Evolutionary conservation across 2,888 invertebrate species (phyloP).

Genomic region (Megaustenia siamemsis): DNA sequence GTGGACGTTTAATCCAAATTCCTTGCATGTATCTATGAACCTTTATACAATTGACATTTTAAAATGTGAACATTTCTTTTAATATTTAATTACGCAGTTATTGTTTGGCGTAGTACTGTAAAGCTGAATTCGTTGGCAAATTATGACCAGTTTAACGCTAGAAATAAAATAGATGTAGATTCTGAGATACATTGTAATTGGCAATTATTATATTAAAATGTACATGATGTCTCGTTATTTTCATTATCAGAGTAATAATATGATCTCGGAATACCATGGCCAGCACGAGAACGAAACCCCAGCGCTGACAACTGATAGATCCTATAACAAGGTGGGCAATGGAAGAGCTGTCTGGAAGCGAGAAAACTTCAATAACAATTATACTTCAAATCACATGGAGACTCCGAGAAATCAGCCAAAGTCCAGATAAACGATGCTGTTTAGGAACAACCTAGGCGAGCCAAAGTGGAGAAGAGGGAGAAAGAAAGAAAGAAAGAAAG

Average conservation of each 20-base stretch:
- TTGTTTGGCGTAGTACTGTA: too few relatives aligned
- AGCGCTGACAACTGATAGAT: neutral
- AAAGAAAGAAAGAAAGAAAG: neutral
- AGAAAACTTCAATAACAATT: neutral
- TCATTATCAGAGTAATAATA: slow-evolving; percentile 48
- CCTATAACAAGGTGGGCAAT: neutral
- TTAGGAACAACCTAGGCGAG: neutral
- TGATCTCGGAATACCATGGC: slow-evolving; percentile 47
- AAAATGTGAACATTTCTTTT: too few relatives aligned
- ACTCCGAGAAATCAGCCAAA: neutral
- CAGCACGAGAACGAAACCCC: slow-evolving; percentile 14
- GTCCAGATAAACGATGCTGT: neutral
- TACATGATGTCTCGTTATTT: too few relatives aligned
- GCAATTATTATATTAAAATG: too few relatives aligned
- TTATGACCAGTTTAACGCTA: too few relatives aligned
- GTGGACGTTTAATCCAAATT: too few relatives aligned
- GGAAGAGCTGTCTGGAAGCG: neutral
- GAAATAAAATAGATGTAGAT: too few relatives aligned
- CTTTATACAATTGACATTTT: too few relatives aligned
- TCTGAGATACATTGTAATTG: too few relatives aligned
- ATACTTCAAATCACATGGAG: neutral
- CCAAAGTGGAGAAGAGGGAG: neutral
- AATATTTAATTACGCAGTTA: too few relatives aligned
- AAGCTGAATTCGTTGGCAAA: too few relatives aligned
- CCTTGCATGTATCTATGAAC: too few relatives aligned